Evolutionary conservation across 2,888 invertebrate genomes (phyloP), one percentile per base, ranked within the genome.

Genomic region (Lasius fuliginosus): DNA sequence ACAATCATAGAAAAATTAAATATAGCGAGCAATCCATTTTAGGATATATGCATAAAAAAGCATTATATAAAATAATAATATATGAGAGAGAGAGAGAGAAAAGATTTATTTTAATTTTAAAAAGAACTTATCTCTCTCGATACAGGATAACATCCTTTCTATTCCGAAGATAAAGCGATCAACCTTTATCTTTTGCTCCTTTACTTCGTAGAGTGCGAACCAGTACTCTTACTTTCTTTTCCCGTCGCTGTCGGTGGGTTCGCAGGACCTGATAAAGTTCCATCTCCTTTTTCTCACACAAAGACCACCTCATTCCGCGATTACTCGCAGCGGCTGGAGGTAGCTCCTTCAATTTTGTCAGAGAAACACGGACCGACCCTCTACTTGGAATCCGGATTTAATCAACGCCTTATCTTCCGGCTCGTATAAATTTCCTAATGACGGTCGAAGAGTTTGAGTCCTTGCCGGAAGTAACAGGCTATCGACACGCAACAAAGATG

Each of bases 301-400:
- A 65, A 81, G 68, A 82, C 53, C 74, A 69, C 69, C 76, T 79
- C 75, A 58, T 42, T 77, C 60, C 79, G 86, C 84, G 89, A 90
- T 90, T 89, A 84, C 81, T 87, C 83, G 83, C 86, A 86, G 82
- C 82, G 86, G 49, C 82, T 83, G 79, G 60, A 74, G 86, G 87
- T 85, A 87, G 86, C 85, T 87, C 81, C 89, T 87, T 90, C 90
- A 89, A 90, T 90, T 90, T 87, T 83, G 89, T 90, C 90, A 86
- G 86, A 77, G 86, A 86, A 77, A 81, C 73, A 23, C 27, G 53
- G 74, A 83, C 27, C 49, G 49, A n/a, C 53, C 53, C 73, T 30
- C 74, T 56, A 23, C 73, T 42, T 53, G 6, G 30, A 62, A 69
- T 18, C 46, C 73, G 88, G 90, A 90, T 90, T 90, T 90, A 90